A percentile compares a stretch with the other conserved stretches of the same genome.
Evolutionary conservation across 2,113 vertebrate genomes (phyloP).

Genomic region (Etheostoma spectabile): DNA sequence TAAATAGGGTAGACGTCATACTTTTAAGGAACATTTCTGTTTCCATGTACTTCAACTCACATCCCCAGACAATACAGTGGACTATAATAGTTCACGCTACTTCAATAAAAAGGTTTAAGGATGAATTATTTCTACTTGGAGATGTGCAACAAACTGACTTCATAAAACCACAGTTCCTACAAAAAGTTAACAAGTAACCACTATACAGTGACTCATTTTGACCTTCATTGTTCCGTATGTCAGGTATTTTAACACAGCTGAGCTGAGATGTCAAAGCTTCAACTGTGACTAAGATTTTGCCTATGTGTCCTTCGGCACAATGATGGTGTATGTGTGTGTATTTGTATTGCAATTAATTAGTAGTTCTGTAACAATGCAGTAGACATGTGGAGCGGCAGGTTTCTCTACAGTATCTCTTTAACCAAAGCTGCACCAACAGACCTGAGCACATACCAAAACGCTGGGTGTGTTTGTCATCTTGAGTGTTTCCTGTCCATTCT

Average conservation of each 20-base stretch:
- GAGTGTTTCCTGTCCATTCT: not conserved
- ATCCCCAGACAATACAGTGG: not conserved
- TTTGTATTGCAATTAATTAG: conserved; percentile 10
- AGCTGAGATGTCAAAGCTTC: not conserved
- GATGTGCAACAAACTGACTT: not conserved
- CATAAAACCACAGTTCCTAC: not conserved
- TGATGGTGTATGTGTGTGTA: not conserved
- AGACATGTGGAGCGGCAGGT: conserved; percentile 65
- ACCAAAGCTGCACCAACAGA: not conserved
- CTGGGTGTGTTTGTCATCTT: conserved; percentile 38
- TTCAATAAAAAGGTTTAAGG: not conserved
- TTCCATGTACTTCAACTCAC: not conserved
- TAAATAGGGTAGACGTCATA: not conserved
- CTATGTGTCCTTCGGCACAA: conserved; percentile 13
- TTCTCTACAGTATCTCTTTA: conserved; percentile 24
- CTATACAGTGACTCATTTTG: conserved; percentile 4
- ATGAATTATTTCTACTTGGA: not conserved
- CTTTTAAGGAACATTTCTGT: not conserved
- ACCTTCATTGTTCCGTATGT: not conserved
- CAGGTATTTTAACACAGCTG: not conserved
- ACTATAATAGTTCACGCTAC: not conserved
- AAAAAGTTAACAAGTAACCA: conserved; percentile 3
- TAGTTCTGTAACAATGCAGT: not conserved
- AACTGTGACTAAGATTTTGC: conserved; percentile 15
- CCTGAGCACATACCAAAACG: not conserved